Evolutionary conservation across 2,888 invertebrate genomes (phyloP).

Genomic region (Gandaritis pyraliata): DNA sequence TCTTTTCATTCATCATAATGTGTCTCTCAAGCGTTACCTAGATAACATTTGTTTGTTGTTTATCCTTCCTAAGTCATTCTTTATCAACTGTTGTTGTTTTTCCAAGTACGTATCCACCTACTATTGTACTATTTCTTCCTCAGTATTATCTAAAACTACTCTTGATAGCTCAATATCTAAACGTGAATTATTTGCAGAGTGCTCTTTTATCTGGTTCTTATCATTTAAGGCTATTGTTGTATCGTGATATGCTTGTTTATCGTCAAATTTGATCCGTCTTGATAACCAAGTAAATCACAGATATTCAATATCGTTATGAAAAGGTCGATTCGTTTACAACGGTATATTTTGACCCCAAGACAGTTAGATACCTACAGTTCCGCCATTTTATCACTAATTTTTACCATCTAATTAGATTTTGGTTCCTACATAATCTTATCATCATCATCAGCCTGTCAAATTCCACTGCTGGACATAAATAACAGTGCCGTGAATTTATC

Average conservation of each 20-base stretch:
- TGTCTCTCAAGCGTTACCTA: not conserved
- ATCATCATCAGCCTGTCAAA: too few relatives aligned
- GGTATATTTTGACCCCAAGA: too few relatives aligned
- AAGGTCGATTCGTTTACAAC: too few relatives aligned
- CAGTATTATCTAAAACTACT: not conserved
- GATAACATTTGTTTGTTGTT: constrained; percentile 17
- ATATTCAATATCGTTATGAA: too few relatives aligned
- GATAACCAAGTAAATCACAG: too few relatives aligned
- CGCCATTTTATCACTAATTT: too few relatives aligned
- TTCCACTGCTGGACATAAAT: too few relatives aligned
- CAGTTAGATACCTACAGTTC: too few relatives aligned
- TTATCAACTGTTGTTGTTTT: constrained; percentile 24
- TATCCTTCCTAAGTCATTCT: not conserved
- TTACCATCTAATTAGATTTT: too few relatives aligned
- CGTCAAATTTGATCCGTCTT: not conserved
- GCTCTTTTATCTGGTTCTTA: constrained; percentile 20
- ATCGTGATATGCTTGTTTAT: constrained; percentile 8
- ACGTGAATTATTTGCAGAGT: constrained; percentile 10
- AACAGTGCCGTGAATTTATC: too few relatives aligned
- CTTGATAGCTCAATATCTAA: constrained; percentile 5
- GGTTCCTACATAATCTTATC: too few relatives aligned
- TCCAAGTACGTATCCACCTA: constrained; percentile 1
- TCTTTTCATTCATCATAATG: constrained; percentile 9
- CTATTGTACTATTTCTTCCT: constrained; percentile 10
- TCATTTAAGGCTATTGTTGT: constrained; percentile 12